These are phyloP conservation scores for Polypterus bichir DNA, from an alignment of 2,113 vertebrate genomes.

Conservation along the genomic window DNA sequence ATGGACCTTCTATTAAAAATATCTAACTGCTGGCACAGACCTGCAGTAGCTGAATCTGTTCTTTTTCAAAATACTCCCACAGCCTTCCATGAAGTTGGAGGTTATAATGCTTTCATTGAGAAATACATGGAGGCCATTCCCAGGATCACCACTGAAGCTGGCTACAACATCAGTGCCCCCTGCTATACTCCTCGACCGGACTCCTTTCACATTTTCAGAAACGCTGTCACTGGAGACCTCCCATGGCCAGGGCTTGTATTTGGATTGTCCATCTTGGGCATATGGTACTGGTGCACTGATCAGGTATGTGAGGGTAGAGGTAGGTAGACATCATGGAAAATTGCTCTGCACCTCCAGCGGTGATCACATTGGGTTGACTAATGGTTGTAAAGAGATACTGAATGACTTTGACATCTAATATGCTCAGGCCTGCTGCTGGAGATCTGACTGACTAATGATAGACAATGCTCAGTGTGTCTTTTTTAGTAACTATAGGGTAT, in stretches of 20 bases:
- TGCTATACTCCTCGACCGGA: conserved; percentile 71
- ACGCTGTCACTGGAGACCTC: conserved; percentile 63
- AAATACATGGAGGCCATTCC: conserved; percentile 75
- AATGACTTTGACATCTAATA: background rate
- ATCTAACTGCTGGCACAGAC: background rate
- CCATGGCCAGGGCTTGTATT: conserved; percentile 86
- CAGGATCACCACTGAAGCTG: background rate
- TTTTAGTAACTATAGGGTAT: no score
- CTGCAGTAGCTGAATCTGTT: background rate
- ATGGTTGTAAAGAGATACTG: no score
- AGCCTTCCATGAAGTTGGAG: conserved; percentile 76
- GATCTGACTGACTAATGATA: no score
- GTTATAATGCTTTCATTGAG: conserved; percentile 57
- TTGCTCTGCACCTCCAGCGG: no score
- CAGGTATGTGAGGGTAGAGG: conserved; percentile 56
- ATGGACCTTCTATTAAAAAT: background rate
- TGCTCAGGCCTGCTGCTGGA: background rate
- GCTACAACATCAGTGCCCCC: background rate
- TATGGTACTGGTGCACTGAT: conserved; percentile 95
- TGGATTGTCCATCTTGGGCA: conserved; percentile 64
- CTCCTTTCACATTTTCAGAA: conserved; percentile 79
- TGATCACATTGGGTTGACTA: no score
- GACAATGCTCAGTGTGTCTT: no score
- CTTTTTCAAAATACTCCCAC: background rate
- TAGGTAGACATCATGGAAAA: background rate